A percentile compares a stretch with the other conserved stretches of the same genome.
phyloP scores from a whole-genome alignment of 2,797 vertebrate species.

The Hydrolagus colliei region DNA sequence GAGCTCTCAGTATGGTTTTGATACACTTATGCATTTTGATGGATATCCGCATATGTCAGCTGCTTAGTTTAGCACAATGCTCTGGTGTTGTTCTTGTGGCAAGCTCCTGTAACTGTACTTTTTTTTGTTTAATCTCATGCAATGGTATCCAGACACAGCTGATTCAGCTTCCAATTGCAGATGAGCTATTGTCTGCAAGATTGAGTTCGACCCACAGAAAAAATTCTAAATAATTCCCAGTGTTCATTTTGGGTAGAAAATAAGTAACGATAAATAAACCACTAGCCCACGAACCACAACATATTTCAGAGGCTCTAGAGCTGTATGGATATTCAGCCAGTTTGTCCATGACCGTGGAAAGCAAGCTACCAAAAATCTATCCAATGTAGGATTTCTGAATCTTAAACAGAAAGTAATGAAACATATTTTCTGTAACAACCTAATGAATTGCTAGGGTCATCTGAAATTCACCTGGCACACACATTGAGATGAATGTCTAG shows the following conservation, averaged over 20 bases:
- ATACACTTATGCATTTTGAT: no score
- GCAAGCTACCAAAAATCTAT: no score
- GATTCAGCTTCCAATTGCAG: constrained; percentile 10
- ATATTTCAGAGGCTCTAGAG: background rate
- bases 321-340: background rate
- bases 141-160: background rate
- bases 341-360: background rate
- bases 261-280: constrained; percentile 3
- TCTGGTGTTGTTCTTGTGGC: no score
- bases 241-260: constrained; percentile 7
- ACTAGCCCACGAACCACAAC: background rate
- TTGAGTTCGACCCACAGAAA: background rate
- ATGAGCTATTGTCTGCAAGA: background rate
- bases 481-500: background rate
- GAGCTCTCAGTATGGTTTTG: no score
- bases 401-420: background rate
- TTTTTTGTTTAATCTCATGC: no score
- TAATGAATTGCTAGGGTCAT: background rate
- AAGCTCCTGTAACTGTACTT: no score
- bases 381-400: background rate
- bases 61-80: no score
- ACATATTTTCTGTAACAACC: background rate
- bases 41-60: no score
- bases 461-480: background rate
- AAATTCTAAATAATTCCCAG: constrained; percentile 1